These are phyloP conservation scores for Suricata suricatta DNA, from an alignment of 2,113 vertebrate species.

Conservation along the genomic window DNA sequence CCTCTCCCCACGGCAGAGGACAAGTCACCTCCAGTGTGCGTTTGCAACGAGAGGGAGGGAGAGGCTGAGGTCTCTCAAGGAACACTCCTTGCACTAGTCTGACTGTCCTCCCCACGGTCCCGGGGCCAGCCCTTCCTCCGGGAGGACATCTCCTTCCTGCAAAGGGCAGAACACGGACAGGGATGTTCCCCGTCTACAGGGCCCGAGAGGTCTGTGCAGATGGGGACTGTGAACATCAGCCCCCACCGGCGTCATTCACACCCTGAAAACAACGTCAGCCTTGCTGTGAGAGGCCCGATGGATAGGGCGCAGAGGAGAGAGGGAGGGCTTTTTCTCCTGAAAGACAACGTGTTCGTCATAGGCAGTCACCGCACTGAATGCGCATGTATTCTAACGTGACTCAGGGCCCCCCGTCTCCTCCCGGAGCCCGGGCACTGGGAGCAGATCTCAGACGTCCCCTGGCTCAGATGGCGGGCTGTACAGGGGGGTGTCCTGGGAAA, in stretches of 20 bases:
- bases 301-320: neutral
- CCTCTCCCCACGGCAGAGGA: neutral
- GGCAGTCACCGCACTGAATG: accelerated
- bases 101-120: neutral
- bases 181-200: neutral
- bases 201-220: neutral
- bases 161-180: neutral
- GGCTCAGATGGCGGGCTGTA: neutral
- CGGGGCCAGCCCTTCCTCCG: neutral
- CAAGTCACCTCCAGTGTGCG: neutral
- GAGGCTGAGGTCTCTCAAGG: neutral
- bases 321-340: neutral
- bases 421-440: no score
- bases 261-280: neutral
- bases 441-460: neutral
- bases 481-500: neutral
- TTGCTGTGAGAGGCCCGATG: no score
- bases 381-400: accelerated
- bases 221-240: no score
- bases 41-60: accelerated
- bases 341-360: neutral
- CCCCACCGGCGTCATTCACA: accelerated
- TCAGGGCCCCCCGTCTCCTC: neutral
- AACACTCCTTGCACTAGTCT: neutral
- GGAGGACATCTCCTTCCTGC: neutral